Evolutionary conservation across 2,113 vertebrate genomes (phyloP), one percentile per base, ranked within the genome.

Genomic region (Xyliphius kryptos): DNA sequence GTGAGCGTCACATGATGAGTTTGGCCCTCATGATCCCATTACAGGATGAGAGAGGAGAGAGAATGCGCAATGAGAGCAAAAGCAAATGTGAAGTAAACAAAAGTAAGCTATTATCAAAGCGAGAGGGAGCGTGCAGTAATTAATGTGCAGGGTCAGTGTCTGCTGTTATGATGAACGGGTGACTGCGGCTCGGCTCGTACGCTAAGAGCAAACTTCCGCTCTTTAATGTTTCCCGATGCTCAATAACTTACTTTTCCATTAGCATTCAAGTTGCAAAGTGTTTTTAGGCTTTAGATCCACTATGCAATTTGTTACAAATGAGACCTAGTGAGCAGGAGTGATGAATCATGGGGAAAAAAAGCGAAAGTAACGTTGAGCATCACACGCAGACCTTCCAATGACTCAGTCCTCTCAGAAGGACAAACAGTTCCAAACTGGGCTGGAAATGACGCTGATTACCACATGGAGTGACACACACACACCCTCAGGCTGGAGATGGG

Each of bases 11-110:
- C 62, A 71, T 71, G 52, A 72, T 69, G 41, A 55, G 16, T 40
- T 62, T 44, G 66, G 64, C 71, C 69, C 69, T 60, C 15, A 54
- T 80, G 80, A 83, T 83, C 80, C 77, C 70, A 77, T 77, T 83
- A 80, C 76, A 76, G 43, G 43, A 43, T 55, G 63, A 44, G 19
- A 41, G 47, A 38, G 22, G 59, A 53, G 56, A 47, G 38, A 56
- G 56, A 58, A 48, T 56, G 50, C 44, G 38, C 37, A 20, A 26
- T 40, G 21, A 36, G 32, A 38, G 19, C 37, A 20, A 37, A 8
- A 3, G 26, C 1, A 2, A 21, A 1, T 38, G 37, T 48, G n/a
- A 13, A 8, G 5, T 7, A 44, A 22, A 48, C 3, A 15, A 51
- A 52, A 17, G 40, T 13, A 16, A 14, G 12, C 6, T 9, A 52